A percentile compares a stretch with the other conserved stretches of the same genome.
phyloP scores from a whole-genome alignment of 2,113 vertebrate species.

The Urocolius indicus region DNA sequence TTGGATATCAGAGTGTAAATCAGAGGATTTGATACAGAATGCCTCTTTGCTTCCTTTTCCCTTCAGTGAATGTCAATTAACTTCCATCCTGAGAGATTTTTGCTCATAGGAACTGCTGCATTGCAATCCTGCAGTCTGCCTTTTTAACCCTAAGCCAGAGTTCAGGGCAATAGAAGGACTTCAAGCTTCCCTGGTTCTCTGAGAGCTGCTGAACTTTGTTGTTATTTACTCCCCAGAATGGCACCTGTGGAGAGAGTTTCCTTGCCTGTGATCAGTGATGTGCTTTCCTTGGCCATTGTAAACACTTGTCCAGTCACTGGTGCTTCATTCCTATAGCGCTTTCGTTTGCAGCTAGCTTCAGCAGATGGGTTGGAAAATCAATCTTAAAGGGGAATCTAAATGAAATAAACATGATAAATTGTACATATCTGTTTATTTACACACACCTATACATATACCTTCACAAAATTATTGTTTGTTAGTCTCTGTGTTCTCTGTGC shows the following conservation, averaged over 20 bases:
- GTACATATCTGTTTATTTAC: too few species aligned
- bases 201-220: neutral
- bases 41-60: neutral
- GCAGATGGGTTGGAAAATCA: neutral
- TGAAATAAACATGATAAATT: neutral
- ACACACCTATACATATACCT: neutral
- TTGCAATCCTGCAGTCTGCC: neutral
- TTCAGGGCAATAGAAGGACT: neutral
- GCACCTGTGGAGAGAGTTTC: neutral
- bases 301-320: neutral
- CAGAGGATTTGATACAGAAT: neutral
- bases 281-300: neutral
- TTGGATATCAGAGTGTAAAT: neutral
- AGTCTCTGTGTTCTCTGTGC: neutral
- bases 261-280: rapidly evolving
- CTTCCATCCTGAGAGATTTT: neutral
- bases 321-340: neutral
- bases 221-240: neutral
- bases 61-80: neutral
- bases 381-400: neutral
- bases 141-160: neutral
- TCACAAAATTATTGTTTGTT: neutral
- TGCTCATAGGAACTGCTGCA: neutral
- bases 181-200: rapidly evolving
- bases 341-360: neutral